phyloP scores from a whole-genome alignment of 2,888 invertebrate species.

The Crocallis elinguaria region DNA sequence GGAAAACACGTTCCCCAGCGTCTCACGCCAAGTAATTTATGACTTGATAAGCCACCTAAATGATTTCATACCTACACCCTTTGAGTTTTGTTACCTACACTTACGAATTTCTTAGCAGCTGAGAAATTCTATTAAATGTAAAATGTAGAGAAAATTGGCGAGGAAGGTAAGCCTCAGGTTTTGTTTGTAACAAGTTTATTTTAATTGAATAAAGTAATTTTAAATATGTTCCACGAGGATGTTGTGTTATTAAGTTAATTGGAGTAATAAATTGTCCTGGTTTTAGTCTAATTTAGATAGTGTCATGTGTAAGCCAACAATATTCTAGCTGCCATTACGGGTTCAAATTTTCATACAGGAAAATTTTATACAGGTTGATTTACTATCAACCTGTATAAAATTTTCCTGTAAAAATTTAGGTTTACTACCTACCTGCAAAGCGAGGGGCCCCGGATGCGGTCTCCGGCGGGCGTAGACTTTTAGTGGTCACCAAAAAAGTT shows the following conservation, averaged over 20 bases:
- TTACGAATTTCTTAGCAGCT: conserved; percentile 3
- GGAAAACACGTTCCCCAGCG: conserved; percentile 28
- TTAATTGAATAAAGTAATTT: not conserved
- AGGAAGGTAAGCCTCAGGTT: not conserved
- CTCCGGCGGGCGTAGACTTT: no score
- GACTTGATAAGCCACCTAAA: conserved; percentile 42
- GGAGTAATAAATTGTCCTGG: not conserved
- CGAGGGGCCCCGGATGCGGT: no score
- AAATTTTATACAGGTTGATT: no score
- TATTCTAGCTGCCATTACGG: no score
- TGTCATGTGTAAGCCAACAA: no score
- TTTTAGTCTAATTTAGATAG: not conserved
- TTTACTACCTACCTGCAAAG: no score
- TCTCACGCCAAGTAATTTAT: conserved; percentile 44
- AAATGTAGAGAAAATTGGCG: conserved; percentile 1
- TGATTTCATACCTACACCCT: conserved; percentile 33
- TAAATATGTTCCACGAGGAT: not conserved
- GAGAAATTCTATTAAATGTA: conserved; percentile 9
- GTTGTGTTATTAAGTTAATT: not conserved
- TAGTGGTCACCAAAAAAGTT: no score
- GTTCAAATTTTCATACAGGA: no score
- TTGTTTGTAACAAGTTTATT: not conserved
- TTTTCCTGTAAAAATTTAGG: no score
- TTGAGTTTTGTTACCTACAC: conserved; percentile 15
- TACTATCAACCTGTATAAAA: no score